Percentiles rank a stretch among this genome's conserved stretches.
phyloP scores from a whole-genome alignment of 2,888 invertebrate genomes.

The Tipula unca region DNA sequence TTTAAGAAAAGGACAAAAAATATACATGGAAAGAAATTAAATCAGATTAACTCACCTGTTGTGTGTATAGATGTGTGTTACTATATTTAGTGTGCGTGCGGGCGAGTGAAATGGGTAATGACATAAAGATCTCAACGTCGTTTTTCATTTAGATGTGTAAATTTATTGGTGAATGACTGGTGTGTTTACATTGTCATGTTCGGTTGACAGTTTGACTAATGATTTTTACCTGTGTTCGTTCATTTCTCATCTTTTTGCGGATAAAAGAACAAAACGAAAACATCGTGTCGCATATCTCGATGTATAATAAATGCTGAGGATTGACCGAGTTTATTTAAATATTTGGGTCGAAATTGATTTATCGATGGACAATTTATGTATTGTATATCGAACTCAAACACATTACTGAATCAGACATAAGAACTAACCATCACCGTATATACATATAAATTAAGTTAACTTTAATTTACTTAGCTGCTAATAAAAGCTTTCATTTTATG shows the following conservation, averaged over 20 bases:
- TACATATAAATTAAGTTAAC: neutral
- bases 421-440: neutral
- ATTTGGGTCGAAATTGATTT: neutral
- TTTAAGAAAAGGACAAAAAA: neutral
- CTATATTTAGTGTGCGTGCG: neutral
- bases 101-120: neutral
- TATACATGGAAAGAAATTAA: neutral
- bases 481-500: neutral
- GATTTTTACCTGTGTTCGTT: neutral
- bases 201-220: neutral
- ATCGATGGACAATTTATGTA: neutral
- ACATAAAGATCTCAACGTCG: neutral
- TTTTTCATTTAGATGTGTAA: neutral
- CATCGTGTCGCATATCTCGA: neutral
- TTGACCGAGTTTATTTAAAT: neutral
- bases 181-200: neutral
- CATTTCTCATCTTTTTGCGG: neutral
- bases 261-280: neutral
- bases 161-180: neutral
- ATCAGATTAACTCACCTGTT: constrained; percentile 8
- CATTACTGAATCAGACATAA: neutral
- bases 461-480: neutral
- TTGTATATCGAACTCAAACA: neutral
- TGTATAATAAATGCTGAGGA: neutral
- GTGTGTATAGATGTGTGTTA: neutral